Evolutionary conservation across 2,888 invertebrate species (phyloP), one percentile per base, ranked within the genome.

Genomic region (Heteromyza rotundicornis): DNA sequence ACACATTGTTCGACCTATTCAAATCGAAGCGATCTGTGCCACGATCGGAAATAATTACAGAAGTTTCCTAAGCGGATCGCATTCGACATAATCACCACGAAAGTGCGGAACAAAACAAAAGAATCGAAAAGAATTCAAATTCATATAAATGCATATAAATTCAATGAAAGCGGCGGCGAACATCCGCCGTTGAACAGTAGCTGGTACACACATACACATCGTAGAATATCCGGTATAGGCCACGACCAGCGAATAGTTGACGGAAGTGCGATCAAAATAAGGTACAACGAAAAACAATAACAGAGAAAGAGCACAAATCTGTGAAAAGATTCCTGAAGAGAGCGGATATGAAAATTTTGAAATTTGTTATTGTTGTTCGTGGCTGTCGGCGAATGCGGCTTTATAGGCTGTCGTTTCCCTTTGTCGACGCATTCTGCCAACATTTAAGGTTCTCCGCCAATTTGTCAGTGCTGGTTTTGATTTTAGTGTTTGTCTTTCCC

Each of bases 161-260:
- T 7, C 10, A 40, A 40, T 40, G n/a, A n/a, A 40, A 40, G 40
- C 14, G 40, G 40, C 10, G n/a, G 5, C 5, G 40, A 40, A 40
- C 2, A n/a, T n/a, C n/a, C n/a, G n/a, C n/a, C n/a, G n/a, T n/a
- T n/a, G n/a, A n/a, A n/a, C 7, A 32, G 32, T 8, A 40, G 40
- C 40, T 8, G 3, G 14, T 40, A n/a, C 40, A 7, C 10, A 8
- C 75, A 75, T 78, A 78, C 77, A 70, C 78, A 76, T 78, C 78
- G 77, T 78, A 76, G 78, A 76, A 76, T 76, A 74, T 76, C 76
- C 76, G 76, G 75, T 69, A n/a, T 40, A 8, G 32, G 32, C 32
- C 12, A 16, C 16, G 36, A 35, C 36, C 36, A 19, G 62, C 68
- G 56, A 51, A 49, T 59, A 55, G 58, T 47, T 36, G 60, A 10